Percentiles rank a stretch among this genome's conserved stretches.
phyloP scores from a whole-genome alignment of 92 coral and sea anemone genomes.

The Metridium senile region DNA sequence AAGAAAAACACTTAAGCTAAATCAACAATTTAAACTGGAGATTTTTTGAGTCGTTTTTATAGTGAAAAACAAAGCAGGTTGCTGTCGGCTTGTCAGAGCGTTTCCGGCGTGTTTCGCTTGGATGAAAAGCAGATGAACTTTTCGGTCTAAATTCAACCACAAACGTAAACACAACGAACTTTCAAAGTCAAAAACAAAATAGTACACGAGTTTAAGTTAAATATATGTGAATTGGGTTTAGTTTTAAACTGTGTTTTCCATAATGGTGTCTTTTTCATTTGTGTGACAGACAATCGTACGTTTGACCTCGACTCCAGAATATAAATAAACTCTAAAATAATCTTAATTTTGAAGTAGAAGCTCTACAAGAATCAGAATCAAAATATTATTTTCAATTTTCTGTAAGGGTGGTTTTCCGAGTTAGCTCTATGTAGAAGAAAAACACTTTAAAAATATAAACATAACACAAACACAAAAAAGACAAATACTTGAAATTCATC shows the following conservation, averaged over 20 bases:
- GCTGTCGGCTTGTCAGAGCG: neutral
- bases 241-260: neutral
- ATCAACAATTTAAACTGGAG: neutral
- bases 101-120: constrained; percentile 14
- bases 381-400: neutral
- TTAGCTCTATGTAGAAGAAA: neutral
- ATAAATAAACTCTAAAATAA: neutral
- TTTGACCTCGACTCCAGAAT: constrained; percentile 3
- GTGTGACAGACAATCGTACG: neutral
- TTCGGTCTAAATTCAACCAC: neutral
- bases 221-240: neutral
- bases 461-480: neutral
- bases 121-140: constrained; percentile 6
- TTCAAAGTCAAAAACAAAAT: neutral
- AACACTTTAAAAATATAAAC: neutral
- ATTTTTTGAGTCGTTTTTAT: constrained; percentile 1
- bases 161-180: neutral
- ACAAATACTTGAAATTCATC: neutral
- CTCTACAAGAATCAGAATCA: neutral
- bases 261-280: neutral
- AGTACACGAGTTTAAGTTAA: neutral
- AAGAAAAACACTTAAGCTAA: neutral
- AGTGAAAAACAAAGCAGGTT: neutral
- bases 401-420: neutral
- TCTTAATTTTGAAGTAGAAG: neutral